phyloP scores from a whole-genome alignment of 2,888 invertebrate genomes.

The Isoperla grammatica region DNA sequence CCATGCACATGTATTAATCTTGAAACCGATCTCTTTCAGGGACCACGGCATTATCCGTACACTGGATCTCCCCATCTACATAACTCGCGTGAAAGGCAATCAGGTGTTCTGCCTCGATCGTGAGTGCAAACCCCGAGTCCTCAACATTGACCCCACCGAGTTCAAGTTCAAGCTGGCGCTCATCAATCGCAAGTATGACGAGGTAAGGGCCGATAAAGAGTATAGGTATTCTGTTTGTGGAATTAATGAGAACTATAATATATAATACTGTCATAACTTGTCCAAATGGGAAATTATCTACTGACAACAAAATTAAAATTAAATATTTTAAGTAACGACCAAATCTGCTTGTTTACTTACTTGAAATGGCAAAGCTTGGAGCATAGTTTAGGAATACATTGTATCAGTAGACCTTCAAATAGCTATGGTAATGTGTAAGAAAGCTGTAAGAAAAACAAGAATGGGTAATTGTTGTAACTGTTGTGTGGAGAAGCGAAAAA shows the following conservation, averaged over 20 bases:
- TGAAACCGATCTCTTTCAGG: too few relatives aligned
- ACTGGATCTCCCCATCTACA: conserved; percentile 93
- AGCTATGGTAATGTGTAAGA: too few relatives aligned
- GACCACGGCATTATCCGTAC: conserved; percentile 99
- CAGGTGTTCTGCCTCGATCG: conserved; percentile 93
- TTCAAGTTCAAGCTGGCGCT: conserved; percentile 96
- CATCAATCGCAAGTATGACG: conserved; percentile 93
- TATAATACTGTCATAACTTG: background rate
- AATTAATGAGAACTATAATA: background rate
- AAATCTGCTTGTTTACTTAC: too few relatives aligned
- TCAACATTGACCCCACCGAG: conserved; percentile 95
- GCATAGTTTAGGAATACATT: too few relatives aligned
- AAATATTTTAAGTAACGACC: too few relatives aligned
- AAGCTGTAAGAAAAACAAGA: too few relatives aligned
- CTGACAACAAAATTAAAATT: too few relatives aligned
- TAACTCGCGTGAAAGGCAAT: conserved; percentile 84
- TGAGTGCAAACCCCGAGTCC: conserved; percentile 82
- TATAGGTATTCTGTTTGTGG: background rate
- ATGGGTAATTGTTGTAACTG: too few relatives aligned
- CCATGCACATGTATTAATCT: too few relatives aligned
- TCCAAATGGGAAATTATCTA: background rate
- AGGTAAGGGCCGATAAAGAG: conserved; percentile 58
- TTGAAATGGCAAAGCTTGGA: too few relatives aligned
- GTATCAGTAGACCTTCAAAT: too few relatives aligned
- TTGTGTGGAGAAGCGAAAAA: too few relatives aligned